These are phyloP conservation scores for Cherax quadricarinatus DNA, from an alignment of 1,140 invertebrate genomes.

Conservation along the genomic window DNA sequence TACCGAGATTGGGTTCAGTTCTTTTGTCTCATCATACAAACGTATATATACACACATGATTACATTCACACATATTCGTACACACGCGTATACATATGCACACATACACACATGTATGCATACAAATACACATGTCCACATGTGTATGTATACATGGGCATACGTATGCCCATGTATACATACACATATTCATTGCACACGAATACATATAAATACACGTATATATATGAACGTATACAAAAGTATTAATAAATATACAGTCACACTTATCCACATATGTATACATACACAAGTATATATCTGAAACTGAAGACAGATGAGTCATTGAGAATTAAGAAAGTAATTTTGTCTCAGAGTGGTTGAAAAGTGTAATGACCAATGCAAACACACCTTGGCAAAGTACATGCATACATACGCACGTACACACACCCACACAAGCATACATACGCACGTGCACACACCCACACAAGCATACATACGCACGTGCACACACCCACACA, in stretches of 20 bases:
- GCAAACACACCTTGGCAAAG: too few species aligned
- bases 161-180: conserved; percentile 43
- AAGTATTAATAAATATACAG: conserved; percentile 45
- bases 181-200: background rate
- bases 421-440: background rate
- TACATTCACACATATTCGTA: background rate
- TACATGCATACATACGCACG: too few species aligned
- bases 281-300: background rate
- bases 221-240: background rate
- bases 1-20: too few species aligned
- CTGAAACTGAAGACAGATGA: too few species aligned
- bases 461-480: too few species aligned
- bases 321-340: too few species aligned
- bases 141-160: background rate
- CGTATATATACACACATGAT: background rate
- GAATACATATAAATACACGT: too few species aligned
- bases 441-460: background rate
- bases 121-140: background rate
- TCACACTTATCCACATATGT: background rate
- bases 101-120: conserved; percentile 47
- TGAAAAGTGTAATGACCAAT: too few species aligned
- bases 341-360: too few species aligned
- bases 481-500: too few species aligned
- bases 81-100: background rate
- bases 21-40: background rate